A percentile compares a stretch with the other conserved stretches of the same genome.
phyloP scores from a whole-genome alignment of 2,797 vertebrate species.

The Paramormyrops hopkinsi region DNA sequence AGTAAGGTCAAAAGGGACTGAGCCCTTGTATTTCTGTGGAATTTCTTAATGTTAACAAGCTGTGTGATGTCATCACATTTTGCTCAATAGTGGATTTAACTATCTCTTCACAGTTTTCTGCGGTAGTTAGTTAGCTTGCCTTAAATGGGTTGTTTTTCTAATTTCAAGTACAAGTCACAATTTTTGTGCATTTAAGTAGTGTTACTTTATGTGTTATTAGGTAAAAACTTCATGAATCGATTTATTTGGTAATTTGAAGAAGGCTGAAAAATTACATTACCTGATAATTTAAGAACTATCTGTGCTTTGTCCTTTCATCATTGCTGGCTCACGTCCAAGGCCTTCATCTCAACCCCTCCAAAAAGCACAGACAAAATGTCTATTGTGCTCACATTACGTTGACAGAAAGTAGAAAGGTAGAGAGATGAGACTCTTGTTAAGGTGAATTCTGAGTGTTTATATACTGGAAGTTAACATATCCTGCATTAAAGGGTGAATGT shows the following conservation, averaged over 20 bases:
- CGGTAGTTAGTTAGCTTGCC: neutral
- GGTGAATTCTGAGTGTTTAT: neutral
- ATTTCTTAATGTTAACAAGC: neutral
- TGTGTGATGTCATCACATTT: neutral
- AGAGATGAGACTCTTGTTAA: neutral
- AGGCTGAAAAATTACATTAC: neutral
- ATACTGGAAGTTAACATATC: neutral
- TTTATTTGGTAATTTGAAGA: neutral
- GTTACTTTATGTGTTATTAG: neutral
- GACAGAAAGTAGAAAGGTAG: neutral
- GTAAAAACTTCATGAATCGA: neutral
- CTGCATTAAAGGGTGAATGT: neutral
- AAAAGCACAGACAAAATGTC: neutral
- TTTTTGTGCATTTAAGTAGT: neutral
- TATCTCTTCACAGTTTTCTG: neutral
- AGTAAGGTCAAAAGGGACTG: neutral
- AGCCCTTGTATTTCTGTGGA: neutral
- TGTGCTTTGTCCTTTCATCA: neutral
- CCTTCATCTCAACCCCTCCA: neutral
- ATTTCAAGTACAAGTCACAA: neutral
- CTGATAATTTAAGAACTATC: neutral
- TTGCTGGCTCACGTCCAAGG: neutral
- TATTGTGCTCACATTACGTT: neutral
- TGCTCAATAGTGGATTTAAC: neutral
- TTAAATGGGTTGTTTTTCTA: neutral